Base-by-base conservation (phyloP, 2,888 invertebrate genomes). In the Scaptomyza cyrtandrae region DNA sequence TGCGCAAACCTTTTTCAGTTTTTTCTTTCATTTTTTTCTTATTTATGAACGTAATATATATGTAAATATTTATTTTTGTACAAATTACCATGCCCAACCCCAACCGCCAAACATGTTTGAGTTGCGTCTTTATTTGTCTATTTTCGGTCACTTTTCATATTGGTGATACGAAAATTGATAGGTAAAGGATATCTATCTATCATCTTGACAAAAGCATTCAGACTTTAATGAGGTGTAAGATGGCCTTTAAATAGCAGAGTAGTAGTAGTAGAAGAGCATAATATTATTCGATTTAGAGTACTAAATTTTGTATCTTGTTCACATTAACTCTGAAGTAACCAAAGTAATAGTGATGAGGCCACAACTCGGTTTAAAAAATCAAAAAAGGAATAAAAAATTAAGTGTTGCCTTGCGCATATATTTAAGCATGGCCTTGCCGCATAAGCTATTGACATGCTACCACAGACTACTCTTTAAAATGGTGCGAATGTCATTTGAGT, bases 401-500 rank as follows among this genome's bases (percentile, higher is more conserved):
- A 16, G n/a, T 27, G 45, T 13, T 41, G 2, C 29, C 19, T 33
- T 27, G 45, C 24, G 55, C 41, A 50, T 63, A 59, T 63, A 59
- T 52, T 49, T 57, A 73, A 52, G 44, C 9, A 45, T 31, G 48
- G n/a, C 41, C 41, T 48, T 46, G 49, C 29, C 45, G 39, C 52
- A 53, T 45, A 58, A 57, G 60, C 64, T 63, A 55, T 67, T 50
- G 58, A 24, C 43, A 44, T 44, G 49, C 55, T 49, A 46, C 55
- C 53, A 46, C 1, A 39, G 24, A 24, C 24, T 56, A 54, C 61
- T 56, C 64, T 62, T 78, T 62, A 78, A 76, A 76, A 50, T 74
- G 70, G 52, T 65, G 48, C 7, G 59, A 63, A 46, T 63, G 64
- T 57, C 71, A 71, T 71, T 75, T 75, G 57, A 65, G 70, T 76